Conservation (phyloP, 2,888 invertebrate species). For the Pelosia muscerda region DNA sequence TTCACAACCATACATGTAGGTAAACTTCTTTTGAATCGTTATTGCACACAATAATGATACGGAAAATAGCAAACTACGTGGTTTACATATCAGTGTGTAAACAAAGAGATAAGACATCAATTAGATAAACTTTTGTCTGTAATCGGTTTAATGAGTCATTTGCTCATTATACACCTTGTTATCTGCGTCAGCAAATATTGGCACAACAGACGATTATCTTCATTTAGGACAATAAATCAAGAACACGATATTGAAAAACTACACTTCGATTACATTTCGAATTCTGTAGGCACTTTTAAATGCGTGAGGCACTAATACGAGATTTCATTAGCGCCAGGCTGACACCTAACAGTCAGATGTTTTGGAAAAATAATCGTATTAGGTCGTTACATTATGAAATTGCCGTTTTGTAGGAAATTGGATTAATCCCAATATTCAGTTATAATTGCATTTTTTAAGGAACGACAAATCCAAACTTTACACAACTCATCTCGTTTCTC, state of each 20-base stretch:
- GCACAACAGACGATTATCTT: constrained; percentile 5
- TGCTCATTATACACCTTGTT: not conserved
- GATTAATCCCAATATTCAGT: too few relatives aligned
- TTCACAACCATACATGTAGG: not conserved
- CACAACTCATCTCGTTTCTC: not conserved
- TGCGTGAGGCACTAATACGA: not conserved
- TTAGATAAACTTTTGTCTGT: constrained; percentile 22
- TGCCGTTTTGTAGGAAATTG: too few relatives aligned
- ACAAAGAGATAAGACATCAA: constrained; percentile 16
- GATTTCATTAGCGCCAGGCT: not conserved
- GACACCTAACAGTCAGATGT: not conserved
- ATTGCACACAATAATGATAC: constrained; percentile 8
- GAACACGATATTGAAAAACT: not conserved
- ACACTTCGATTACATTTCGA: not conserved
- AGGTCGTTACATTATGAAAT: too few relatives aligned
- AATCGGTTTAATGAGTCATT: constrained; percentile 17
- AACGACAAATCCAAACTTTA: not conserved
- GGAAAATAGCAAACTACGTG: constrained; percentile 12
- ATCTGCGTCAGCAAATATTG: constrained; percentile 22
- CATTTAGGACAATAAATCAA: not conserved
- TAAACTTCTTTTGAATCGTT: not conserved
- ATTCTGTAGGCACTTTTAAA: not conserved
- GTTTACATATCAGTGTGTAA: constrained; percentile 14
- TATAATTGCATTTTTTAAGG: too few relatives aligned
- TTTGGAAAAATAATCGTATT: too few relatives aligned